These are phyloP conservation scores for Pomacea maculata DNA, from an alignment of 1,140 invertebrate genomes.

Conservation along the genomic window DNA sequence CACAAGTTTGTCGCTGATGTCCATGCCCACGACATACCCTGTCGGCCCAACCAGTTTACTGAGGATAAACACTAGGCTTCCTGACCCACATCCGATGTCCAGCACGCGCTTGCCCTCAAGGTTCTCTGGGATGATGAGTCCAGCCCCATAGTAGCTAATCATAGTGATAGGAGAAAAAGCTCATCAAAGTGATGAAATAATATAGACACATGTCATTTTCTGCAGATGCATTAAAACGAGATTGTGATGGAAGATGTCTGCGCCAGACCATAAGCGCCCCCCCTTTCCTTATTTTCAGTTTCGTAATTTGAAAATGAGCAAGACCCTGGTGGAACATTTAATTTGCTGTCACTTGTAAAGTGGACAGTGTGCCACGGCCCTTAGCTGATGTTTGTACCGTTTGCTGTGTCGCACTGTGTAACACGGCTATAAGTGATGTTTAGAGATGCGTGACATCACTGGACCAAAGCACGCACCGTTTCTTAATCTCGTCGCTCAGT, in stretches of 20 bases:
- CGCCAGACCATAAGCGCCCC: not conserved
- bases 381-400: too few relatives aligned
- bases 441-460: too few relatives aligned
- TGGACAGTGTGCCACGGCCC: too few relatives aligned
- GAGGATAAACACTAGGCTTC: constrained; percentile 43
- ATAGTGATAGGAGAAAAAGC: not conserved
- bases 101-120: constrained; percentile 36
- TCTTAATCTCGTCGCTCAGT: constrained; percentile 16
- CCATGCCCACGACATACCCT: constrained; percentile 46
- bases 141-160: constrained; percentile 47
- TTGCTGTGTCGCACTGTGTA: too few relatives aligned
- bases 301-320: not conserved
- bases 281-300: not conserved
- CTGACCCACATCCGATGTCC: constrained; percentile 49
- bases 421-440: not conserved
- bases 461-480: not conserved
- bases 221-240: not conserved
- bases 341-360: too few relatives aligned
- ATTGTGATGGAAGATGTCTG: not conserved
- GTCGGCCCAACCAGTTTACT: constrained; percentile 46
- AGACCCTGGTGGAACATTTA: too few relatives aligned
- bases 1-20: constrained; percentile 43
- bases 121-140: constrained; percentile 41
- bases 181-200: not conserved
- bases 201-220: not conserved